A percentile compares a stretch with the other conserved stretches of the same genome.
phyloP scores from a whole-genome alignment of 1,140 invertebrate genomes.

The Megalopta genalis region DNA sequence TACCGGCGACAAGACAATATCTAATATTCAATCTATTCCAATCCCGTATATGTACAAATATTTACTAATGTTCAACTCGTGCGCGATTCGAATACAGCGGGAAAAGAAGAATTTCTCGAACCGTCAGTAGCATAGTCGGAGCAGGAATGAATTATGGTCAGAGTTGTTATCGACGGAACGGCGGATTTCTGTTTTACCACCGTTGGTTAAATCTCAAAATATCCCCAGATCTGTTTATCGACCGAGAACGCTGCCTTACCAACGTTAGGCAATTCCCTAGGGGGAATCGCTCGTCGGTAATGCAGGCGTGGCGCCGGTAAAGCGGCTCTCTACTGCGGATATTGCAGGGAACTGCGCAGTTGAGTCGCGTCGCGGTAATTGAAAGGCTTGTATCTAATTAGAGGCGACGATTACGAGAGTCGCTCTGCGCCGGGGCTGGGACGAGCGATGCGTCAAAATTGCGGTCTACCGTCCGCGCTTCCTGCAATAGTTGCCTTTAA shows the following conservation, averaged over 20 bases:
- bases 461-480: not conserved
- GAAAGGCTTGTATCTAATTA: not conserved
- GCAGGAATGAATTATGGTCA: not conserved
- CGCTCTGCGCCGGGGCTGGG: too few relatives aligned
- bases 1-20: not conserved
- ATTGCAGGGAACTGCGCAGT: not conserved
- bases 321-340: not conserved
- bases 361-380: not conserved
- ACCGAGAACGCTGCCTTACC: not conserved
- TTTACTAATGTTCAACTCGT: too few relatives aligned
- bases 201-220: not conserved
- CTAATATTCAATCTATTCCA: not conserved
- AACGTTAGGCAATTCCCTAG: too few relatives aligned
- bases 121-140: too few relatives aligned
- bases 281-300: too few relatives aligned
- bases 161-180: not conserved
- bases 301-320: not conserved
- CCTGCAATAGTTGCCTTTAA: constrained; percentile 14
- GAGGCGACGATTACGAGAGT: not conserved
- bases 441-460: not conserved
- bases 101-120: too few relatives aligned
- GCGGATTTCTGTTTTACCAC: not conserved
- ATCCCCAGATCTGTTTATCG: not conserved
- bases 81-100: too few relatives aligned
- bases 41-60: not conserved